Conservation (phyloP, 2,113 vertebrate genomes). For the Caranx ignobilis region DNA sequence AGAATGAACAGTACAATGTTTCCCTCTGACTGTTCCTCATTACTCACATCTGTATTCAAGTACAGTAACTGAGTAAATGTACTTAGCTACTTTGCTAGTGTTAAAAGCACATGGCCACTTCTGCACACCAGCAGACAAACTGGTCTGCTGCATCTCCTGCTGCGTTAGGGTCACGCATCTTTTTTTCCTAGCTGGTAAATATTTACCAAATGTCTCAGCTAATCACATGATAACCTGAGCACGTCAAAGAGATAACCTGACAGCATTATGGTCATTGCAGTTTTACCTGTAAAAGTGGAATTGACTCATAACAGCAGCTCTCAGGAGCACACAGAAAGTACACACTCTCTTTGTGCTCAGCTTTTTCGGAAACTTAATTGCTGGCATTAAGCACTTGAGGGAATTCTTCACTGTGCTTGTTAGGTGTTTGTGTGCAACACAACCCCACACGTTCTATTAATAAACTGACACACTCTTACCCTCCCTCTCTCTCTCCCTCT, state of each 20-base stretch:
- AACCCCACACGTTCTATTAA: conserved; percentile 78
- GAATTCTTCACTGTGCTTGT: conserved; percentile 74
- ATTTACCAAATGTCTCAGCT: conserved; percentile 27
- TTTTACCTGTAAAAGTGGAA: conserved; percentile 51
- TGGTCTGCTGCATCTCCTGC: neutral
- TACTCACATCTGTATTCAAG: neutral
- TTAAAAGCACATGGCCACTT: no score
- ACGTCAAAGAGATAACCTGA: neutral
- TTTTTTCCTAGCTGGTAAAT: conserved; percentile 14
- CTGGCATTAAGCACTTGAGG: conserved; percentile 76
- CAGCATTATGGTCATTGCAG: conserved; percentile 40
- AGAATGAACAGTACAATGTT: neutral
- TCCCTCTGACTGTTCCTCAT: fast-evolving
- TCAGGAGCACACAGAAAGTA: conserved; percentile 48
- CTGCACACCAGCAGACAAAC: neutral
- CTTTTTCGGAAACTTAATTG: conserved; percentile 79
- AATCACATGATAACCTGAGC: conserved; percentile 5
- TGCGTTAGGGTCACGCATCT: no score
- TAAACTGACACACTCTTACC: conserved; percentile 76
- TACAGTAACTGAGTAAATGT: neutral
- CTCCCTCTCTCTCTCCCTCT: conserved; percentile 18
- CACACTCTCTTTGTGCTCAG: conserved; percentile 50
- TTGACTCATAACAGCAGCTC: conserved; percentile 43
- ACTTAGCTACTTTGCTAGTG: neutral
- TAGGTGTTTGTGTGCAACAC: conserved; percentile 80